Conservation (phyloP, 2,113 vertebrate species). For the Eonycteris spelaea region DNA sequence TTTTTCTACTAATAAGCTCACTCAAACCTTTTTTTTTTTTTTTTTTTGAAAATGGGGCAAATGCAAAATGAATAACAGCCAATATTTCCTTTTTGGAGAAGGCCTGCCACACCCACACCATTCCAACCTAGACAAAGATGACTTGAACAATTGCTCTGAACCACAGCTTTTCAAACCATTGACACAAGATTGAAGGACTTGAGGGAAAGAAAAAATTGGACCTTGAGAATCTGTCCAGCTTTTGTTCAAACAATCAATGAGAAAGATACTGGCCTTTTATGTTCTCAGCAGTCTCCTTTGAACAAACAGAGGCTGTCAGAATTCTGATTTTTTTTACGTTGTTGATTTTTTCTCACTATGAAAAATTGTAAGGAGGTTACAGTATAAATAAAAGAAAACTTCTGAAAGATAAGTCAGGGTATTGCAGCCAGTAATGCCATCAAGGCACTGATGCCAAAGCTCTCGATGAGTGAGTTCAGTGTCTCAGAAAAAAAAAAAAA, state of each 20-base stretch:
- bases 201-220: conserved; percentile 28
- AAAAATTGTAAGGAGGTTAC: neutral
- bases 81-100: conserved; percentile 1
- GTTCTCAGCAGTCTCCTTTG: conserved; percentile 26
- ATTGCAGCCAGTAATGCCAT: neutral
- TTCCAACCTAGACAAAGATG: neutral
- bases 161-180: conserved; percentile 41
- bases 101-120: neutral
- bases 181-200: conserved; percentile 38
- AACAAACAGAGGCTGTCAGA: conserved; percentile 19
- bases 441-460: neutral
- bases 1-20: neutral
- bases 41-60: neutral
- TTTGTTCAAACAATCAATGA: conserved; percentile 64
- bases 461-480: neutral
- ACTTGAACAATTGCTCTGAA: conserved; percentile 24
- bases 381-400: conserved; percentile 8
- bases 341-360: neutral
- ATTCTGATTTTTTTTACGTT: neutral
- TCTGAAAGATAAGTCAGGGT: neutral
- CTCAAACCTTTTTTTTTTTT: neutral
- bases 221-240: conserved; percentile 36
- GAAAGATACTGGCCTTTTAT: conserved; percentile 37
- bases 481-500: neutral
- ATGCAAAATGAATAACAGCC: neutral